Evolutionary conservation across 2,113 vertebrate genomes (phyloP).

Genomic region (Scomber japonicus): DNA sequence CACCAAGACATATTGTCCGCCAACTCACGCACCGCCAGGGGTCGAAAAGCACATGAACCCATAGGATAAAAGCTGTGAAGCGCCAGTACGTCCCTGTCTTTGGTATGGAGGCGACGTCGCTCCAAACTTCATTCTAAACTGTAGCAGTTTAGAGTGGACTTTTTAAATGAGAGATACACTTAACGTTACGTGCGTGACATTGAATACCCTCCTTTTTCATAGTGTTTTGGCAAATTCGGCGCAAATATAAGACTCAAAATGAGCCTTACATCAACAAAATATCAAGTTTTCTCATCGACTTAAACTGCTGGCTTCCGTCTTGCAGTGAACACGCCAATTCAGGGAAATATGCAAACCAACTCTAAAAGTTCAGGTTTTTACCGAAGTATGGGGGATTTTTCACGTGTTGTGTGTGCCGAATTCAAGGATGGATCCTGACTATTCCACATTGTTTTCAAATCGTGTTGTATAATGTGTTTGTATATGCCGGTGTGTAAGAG

Average conservation of each 20-base stretch:
- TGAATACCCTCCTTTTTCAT: rapidly evolving
- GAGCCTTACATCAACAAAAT: neutral
- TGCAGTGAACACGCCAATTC: neutral
- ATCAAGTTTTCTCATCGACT: conserved; percentile 16
- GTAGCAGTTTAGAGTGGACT: neutral
- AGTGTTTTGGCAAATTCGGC: conserved; percentile 38
- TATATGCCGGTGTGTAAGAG: neutral
- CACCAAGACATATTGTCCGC: conserved; percentile 27
- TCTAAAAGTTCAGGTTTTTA: conserved; percentile 38
- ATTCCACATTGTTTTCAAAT: neutral
- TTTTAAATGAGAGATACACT: neutral
- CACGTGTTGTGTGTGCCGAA: conserved; percentile 27
- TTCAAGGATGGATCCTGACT: neutral
- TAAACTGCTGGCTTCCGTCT: conserved; percentile 51
- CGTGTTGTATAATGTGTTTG: neutral
- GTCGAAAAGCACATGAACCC: conserved; percentile 28
- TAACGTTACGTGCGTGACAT: neutral
- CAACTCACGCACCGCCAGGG: conserved; percentile 23
- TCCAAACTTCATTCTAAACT: conserved; percentile 46
- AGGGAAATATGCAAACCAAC: neutral
- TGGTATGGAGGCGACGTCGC: neutral
- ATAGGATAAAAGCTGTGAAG: neutral
- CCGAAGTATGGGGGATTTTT: neutral
- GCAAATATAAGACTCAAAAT: rapidly evolving
- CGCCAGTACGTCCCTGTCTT: conserved; percentile 6